phyloP scores from a whole-genome alignment of 2,797 vertebrate genomes.

The Mormyrus hasselquistii region DNA sequence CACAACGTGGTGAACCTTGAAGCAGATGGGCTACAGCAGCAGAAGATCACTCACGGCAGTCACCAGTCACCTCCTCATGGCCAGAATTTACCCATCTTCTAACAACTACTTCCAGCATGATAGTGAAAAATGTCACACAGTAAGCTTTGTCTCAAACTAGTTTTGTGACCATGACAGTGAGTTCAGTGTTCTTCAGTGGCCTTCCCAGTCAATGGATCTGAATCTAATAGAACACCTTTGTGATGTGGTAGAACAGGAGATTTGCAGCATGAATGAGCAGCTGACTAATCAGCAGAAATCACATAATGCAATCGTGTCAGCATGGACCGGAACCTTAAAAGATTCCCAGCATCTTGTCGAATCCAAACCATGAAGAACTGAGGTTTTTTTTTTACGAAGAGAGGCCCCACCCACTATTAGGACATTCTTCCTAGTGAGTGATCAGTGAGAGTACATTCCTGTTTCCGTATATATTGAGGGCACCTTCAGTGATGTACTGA shows the following conservation, averaged over 20 bases:
- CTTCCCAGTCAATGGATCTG: neutral
- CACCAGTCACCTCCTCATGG: neutral
- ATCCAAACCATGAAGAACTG: neutral
- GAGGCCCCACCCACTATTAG: neutral
- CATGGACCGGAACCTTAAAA: neutral
- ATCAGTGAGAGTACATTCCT: neutral
- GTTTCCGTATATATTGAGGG: neutral
- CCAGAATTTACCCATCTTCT: neutral
- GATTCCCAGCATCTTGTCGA: neutral
- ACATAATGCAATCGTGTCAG: neutral
- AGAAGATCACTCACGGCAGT: neutral
- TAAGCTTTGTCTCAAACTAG: neutral
- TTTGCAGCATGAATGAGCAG: neutral
- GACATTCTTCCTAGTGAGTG: neutral
- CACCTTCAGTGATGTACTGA: neutral
- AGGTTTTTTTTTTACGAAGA: neutral
- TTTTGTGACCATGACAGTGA: neutral
- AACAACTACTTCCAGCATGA: neutral
- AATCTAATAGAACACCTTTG: neutral
- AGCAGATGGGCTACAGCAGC: neutral
- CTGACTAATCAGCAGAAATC: neutral
- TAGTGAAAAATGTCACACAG: neutral
- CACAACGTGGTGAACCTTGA: neutral
- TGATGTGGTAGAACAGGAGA: neutral
- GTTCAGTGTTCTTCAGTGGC: neutral